phyloP scores from a whole-genome alignment of 2,888 invertebrate genomes.

The Pecten maximus region DNA sequence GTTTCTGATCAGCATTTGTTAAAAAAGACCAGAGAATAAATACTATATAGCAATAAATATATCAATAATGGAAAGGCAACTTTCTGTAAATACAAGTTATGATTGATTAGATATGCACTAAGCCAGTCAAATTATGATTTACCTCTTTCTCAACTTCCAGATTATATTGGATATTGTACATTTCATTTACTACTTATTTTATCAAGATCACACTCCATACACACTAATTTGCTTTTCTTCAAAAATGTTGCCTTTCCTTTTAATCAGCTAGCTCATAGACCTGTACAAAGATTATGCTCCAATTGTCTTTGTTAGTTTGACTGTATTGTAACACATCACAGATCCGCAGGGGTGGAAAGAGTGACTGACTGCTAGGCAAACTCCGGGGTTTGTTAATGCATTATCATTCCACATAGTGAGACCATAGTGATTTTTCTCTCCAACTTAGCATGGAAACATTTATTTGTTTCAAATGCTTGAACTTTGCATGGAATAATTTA shows the following conservation, averaged over 20 bases:
- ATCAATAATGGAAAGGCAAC: neutral
- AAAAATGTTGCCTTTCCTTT: slow-evolving; percentile 1
- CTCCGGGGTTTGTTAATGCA: neutral
- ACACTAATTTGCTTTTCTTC: neutral
- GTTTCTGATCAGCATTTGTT: slow-evolving; percentile 33
- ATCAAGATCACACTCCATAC: neutral
- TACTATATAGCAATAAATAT: slow-evolving; percentile 26
- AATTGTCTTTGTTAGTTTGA: neutral
- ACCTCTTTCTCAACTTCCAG: neutral
- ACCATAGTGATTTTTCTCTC: neutral
- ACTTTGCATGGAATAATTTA: too few relatives aligned
- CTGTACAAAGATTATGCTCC: slow-evolving; percentile 30
- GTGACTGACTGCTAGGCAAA: neutral
- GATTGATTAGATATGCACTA: neutral
- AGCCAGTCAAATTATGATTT: neutral
- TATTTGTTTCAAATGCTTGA: neutral
- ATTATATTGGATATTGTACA: slow-evolving; percentile 8
- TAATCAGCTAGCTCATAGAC: neutral
- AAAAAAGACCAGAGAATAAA: slow-evolving; percentile 2
- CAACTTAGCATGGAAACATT: neutral
- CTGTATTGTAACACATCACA: slow-evolving; percentile 10
- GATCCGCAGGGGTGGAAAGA: neutral
- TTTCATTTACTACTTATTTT: neutral
- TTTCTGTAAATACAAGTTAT: neutral
- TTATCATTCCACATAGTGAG: neutral